phyloP scores from a whole-genome alignment of 2,797 vertebrate species.

The Onychomys arenicola region DNA sequence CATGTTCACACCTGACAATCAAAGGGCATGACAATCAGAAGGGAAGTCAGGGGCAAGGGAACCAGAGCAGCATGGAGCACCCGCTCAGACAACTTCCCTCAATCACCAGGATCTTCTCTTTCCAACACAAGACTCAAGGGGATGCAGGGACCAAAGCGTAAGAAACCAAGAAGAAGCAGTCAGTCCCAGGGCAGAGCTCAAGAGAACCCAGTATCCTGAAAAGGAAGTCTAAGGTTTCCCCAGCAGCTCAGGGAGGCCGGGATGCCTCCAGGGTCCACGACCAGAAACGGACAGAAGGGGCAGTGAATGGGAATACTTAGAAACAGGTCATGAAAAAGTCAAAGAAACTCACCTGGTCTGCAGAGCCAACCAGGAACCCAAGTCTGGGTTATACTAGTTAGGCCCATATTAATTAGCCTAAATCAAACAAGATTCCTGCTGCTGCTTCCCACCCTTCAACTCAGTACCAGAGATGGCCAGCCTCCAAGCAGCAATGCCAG shows the following conservation, averaged over 20 bases:
- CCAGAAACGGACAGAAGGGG: neutral
- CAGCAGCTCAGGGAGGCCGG: neutral
- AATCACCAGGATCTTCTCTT: neutral
- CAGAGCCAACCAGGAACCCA: neutral
- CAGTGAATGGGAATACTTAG: neutral
- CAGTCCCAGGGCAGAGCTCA: neutral
- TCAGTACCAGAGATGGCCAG: neutral
- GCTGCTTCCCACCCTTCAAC: neutral
- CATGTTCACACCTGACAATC: neutral
- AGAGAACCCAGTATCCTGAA: neutral
- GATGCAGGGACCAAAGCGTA: neutral
- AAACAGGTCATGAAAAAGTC: neutral
- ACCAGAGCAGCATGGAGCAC: neutral
- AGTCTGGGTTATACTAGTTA: neutral
- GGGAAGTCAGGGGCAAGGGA: neutral
- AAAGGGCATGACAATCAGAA: neutral
- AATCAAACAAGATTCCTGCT: neutral
- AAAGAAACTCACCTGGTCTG: neutral
- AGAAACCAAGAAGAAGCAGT: slow-evolving; percentile 28
- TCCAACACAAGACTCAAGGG: neutral
- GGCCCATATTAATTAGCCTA: slow-evolving; percentile 22
- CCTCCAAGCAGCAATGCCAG: neutral
- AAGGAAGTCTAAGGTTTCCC: neutral
- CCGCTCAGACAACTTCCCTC: neutral
- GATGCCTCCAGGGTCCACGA: neutral